phyloP scores from a whole-genome alignment of 2,797 vertebrate species.

The Micropoecilia bifurca region DNA sequence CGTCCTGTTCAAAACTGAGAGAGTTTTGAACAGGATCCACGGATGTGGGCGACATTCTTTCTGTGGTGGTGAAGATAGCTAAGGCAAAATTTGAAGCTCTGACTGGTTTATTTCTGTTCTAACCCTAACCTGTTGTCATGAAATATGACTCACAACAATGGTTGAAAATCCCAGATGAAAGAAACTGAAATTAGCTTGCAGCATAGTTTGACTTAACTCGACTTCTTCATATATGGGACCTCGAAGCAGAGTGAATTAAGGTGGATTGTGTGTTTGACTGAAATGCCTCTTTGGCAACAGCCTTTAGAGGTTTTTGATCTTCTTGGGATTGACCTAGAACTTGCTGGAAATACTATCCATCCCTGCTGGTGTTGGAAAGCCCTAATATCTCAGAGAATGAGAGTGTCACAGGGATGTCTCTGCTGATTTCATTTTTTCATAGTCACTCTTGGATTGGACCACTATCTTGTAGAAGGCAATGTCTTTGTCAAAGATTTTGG shows the following conservation, averaged over 20 bases:
- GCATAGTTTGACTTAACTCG: background rate
- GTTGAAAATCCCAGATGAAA: background rate
- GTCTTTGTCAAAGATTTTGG: background rate
- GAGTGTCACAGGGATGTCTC: background rate
- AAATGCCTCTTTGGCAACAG: background rate
- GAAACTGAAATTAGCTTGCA: background rate
- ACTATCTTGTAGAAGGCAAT: background rate
- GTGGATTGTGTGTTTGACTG: background rate
- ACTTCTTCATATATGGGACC: background rate
- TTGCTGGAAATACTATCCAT: background rate
- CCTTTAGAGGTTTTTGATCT: background rate
- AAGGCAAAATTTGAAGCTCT: background rate
- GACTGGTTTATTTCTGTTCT: background rate
- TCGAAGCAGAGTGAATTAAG: background rate
- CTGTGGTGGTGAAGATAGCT: background rate
- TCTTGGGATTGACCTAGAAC: background rate
- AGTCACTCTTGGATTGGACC: background rate
- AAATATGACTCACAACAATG: background rate
- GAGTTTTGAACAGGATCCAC: no score
- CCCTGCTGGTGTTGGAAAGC: background rate
- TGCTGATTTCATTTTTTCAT: background rate
- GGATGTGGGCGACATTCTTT: background rate
- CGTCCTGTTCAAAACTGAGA: background rate
- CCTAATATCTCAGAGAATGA: background rate
- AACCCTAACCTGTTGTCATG: background rate